Evolutionary conservation across 2,888 invertebrate species (phyloP).

Genomic region (Agriopis leucophaearia): DNA sequence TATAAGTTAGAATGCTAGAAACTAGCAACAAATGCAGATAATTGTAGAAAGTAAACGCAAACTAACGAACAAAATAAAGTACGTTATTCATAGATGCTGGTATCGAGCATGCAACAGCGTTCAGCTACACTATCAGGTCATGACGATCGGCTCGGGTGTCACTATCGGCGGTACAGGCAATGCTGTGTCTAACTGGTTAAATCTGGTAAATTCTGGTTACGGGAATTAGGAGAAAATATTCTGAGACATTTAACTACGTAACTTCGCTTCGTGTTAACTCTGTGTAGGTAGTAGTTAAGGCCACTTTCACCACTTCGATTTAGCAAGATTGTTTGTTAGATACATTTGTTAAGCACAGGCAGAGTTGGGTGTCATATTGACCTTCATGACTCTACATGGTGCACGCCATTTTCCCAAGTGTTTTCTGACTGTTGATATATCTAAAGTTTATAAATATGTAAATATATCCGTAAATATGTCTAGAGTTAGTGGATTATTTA

Average conservation of each 20-base stretch:
- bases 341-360: constrained; percentile 20
- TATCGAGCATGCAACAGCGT: constrained; percentile 58
- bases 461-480: too few relatives aligned
- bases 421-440: too few relatives aligned
- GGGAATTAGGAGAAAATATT: constrained; percentile 47
- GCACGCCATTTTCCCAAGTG: too few relatives aligned
- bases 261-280: constrained; percentile 22
- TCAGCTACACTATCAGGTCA: constrained; percentile 65
- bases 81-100: constrained; percentile 49
- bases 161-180: constrained; percentile 56
- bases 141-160: constrained; percentile 68
- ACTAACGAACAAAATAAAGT: constrained; percentile 50
- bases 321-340: constrained; percentile 27
- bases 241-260: constrained; percentile 40
- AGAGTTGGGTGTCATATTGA: constrained; percentile 19
- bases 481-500: too few relatives aligned
- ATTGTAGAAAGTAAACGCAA: constrained; percentile 31
- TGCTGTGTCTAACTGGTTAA: constrained; percentile 53
- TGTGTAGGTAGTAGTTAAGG: constrained; percentile 11
- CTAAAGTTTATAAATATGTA: too few relatives aligned
- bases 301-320: constrained; percentile 31
- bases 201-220: constrained; percentile 42
- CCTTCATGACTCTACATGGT: constrained; percentile 3
- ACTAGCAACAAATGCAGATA: constrained; percentile 24
- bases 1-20: constrained; percentile 12